phyloP scores from a whole-genome alignment of 2,113 vertebrate genomes.

The Tragelaphus scriptus region DNA sequence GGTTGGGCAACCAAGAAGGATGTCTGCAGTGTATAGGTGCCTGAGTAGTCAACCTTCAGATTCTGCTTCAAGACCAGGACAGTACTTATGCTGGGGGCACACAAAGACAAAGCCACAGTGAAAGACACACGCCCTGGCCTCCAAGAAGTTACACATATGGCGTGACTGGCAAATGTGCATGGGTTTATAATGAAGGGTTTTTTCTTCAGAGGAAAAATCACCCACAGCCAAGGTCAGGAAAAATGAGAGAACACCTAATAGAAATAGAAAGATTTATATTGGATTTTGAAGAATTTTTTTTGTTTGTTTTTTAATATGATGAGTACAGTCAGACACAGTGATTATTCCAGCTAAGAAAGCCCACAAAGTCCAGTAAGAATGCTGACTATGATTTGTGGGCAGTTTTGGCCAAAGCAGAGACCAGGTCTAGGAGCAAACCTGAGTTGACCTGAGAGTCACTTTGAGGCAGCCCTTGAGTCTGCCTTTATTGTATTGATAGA shows the following conservation, averaged over 20 bases:
- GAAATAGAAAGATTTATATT: background rate
- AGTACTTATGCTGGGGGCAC: no score
- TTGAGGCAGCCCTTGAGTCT: background rate
- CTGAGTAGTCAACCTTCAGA: background rate
- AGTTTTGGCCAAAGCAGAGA: background rate
- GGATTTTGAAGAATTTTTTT: background rate
- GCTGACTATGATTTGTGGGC: background rate
- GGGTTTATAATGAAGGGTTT: background rate
- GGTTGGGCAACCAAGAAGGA: background rate
- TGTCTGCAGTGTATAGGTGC: background rate
- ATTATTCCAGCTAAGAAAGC: background rate
- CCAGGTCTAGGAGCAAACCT: background rate
- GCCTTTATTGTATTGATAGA: background rate
- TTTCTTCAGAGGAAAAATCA: background rate
- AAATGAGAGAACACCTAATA: background rate
- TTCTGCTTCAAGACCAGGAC: background rate
- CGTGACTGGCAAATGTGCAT: background rate
- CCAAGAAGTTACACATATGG: background rate
- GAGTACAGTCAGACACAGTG: background rate
- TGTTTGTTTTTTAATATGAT: background rate
- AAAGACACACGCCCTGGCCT: background rate
- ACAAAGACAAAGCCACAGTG: background rate
- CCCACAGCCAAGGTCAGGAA: background rate
- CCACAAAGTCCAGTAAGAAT: background rate
- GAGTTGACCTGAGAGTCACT: accelerated